Evolutionary conservation across 2,113 vertebrate species (phyloP), one percentile per base, ranked within the genome.

Genomic region (Odocoileus virginianus): DNA sequence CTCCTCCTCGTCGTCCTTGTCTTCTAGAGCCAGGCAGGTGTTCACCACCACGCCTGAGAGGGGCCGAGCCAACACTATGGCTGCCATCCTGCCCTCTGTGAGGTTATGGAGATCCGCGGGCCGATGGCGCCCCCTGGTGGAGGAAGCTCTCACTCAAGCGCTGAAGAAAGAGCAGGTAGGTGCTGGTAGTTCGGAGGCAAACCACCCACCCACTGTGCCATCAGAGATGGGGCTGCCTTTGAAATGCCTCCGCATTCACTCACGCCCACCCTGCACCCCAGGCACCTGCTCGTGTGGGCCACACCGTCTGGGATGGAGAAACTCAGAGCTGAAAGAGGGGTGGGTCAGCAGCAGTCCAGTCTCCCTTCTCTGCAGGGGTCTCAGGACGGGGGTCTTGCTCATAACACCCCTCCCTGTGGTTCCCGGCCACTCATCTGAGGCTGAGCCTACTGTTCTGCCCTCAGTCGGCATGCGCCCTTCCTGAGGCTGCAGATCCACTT

Each of bases 341-440:
- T 5, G 23, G 81, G 14, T 16, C 61, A 6, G 8, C 11, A 1
- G 12, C 85, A 15, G 54, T 0, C 40, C 2, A 1, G 15, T 17
- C 27, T n/a, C 19, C 4, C 15, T 10, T 27, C 45, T 30, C 67
- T 19, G 40, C 85, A 40, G 54, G 16, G 5, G 30, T 36, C 76
- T 36, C 14, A 1, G 57, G n/a, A 12, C 4, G 3, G 1, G 40
- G 5, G 30, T 8, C 10, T 33, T 25, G 25, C 52, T 57, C 33
- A 19, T 15, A n/a, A 4, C 14, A 7, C 45, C 25, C 28, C 4
- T 57, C 5, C 50, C 3, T 6, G 45, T 13, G 47, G 12, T 36
- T 71, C 61, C 15, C 0, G 19, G 13, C 7, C 17, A 2, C 40
- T 85, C 14, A 0, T 2, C n/a, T 52, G 23, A 28, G 12, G 2